Evolutionary conservation across 1,140 invertebrate genomes (phyloP).

Genomic region (Scaptomyza hsui): DNA sequence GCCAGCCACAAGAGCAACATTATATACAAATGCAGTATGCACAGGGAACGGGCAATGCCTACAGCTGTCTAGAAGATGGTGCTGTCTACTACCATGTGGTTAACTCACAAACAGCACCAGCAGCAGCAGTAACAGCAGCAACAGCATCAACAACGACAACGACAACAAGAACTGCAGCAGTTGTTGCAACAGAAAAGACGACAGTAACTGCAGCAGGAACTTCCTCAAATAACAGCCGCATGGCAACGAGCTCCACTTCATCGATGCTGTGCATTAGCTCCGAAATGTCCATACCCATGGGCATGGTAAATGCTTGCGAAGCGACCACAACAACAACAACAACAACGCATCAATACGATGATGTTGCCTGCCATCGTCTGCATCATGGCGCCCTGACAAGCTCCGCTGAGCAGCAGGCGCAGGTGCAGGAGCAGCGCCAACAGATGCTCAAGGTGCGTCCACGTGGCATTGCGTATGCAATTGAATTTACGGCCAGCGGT

Average conservation of each 20-base stretch:
- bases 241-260: constrained; percentile 26
- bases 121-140: not conserved
- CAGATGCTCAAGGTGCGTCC: constrained; percentile 54
- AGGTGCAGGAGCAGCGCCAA: constrained; percentile 14
- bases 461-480: constrained; percentile 52
- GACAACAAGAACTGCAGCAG: not conserved
- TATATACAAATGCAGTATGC: constrained; percentile 26
- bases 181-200: not conserved
- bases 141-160: not conserved
- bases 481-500: constrained; percentile 20
- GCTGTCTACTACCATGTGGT: constrained; percentile 29
- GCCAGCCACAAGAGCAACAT: not conserved
- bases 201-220: not conserved
- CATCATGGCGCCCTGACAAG: not conserved
- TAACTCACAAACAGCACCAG: constrained; percentile 4
- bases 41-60: not conserved
- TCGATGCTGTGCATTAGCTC: constrained; percentile 77
- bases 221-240: not conserved
- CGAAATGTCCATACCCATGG: constrained; percentile 78
- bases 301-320: constrained; percentile 48
- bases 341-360: constrained; percentile 79
- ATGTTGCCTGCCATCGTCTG: constrained; percentile 50
- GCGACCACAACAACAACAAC: constrained; percentile 69
- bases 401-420: constrained; percentile 4
- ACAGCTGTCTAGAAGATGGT: constrained; percentile 18